Conservation (phyloP, 2,888 invertebrate species). For the Ceraclea dissimilis region DNA sequence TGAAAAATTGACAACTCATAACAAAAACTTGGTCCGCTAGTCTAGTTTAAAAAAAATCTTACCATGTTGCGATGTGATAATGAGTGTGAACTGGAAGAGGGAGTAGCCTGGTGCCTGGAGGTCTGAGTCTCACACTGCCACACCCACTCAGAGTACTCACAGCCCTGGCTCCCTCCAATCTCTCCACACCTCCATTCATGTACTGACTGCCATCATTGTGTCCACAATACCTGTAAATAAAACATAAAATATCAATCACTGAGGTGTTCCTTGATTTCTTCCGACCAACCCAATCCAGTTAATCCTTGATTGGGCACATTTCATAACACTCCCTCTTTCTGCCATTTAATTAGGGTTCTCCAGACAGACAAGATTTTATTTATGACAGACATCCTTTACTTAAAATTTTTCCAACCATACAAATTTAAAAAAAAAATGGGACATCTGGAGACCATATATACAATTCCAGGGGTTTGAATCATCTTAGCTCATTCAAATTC, state of each 20-base stretch:
- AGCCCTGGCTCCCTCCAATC: constrained; percentile 47
- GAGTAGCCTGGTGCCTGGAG: constrained; percentile 46
- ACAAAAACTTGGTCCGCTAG: too few relatives aligned
- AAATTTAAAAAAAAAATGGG: too few relatives aligned
- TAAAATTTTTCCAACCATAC: too few relatives aligned
- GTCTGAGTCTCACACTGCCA: constrained; percentile 52
- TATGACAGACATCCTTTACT: background rate
- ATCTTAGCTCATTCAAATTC: too few relatives aligned
- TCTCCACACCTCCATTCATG: constrained; percentile 44
- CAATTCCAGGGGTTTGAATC: too few relatives aligned
- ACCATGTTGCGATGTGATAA: constrained; percentile 61
- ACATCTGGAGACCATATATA: too few relatives aligned
- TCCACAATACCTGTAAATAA: constrained; percentile 59
- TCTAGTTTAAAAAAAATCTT: constrained; percentile 23
- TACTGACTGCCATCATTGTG: constrained; percentile 69
- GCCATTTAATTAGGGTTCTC: too few relatives aligned
- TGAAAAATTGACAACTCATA: too few relatives aligned
- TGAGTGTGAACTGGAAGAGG: constrained; percentile 53
- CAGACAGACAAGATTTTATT: too few relatives aligned
- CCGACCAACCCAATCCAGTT: background rate
- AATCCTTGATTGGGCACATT: too few relatives aligned
- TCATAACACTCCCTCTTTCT: too few relatives aligned
- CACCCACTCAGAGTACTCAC: constrained; percentile 64
- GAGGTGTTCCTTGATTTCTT: background rate
- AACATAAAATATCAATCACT: too few relatives aligned